Evolutionary conservation across 37 sponge, comb jelly and placozoan species (phyloP).

Genomic region (Eunapius fragilis): DNA sequence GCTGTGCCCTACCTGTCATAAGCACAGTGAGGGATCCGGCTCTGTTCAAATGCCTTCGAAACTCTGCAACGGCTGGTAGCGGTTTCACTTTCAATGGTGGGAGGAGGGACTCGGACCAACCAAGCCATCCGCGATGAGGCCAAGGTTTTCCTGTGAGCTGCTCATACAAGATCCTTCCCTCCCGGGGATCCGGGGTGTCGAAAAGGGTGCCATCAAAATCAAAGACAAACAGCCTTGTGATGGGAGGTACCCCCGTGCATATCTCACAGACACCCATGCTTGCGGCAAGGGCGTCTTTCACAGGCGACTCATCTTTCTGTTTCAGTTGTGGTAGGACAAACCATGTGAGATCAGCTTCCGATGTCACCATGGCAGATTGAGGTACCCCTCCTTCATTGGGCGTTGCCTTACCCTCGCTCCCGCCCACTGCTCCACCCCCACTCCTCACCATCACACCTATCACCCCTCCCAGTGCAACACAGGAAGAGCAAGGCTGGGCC

Average conservation of each 20-base stretch:
- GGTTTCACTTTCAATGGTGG: constrained; percentile 71
- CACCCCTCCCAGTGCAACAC: constrained; percentile 40
- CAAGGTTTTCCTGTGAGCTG: constrained; percentile 60
- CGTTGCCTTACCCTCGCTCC: background rate
- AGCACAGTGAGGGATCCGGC: constrained; percentile 70
- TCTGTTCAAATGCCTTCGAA: constrained; percentile 28
- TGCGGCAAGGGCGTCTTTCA: background rate
- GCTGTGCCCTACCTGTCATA: constrained; percentile 69
- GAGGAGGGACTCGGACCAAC: constrained; percentile 74
- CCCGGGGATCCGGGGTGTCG: constrained; percentile 55
- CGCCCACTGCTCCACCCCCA: background rate
- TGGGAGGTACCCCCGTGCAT: constrained; percentile 47
- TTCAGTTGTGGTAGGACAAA: constrained; percentile 13
- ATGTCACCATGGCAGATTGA: background rate
- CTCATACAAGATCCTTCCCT: constrained; percentile 70
- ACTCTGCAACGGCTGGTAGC: constrained; percentile 79
- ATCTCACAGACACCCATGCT: constrained; percentile 15
- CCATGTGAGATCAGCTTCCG: background rate
- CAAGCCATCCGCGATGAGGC: constrained; percentile 73
- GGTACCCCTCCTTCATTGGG: background rate
- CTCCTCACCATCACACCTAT: constrained; percentile 49
- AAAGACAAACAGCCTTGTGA: constrained; percentile 76
- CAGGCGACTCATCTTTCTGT: background rate
- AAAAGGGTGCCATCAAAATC: constrained; percentile 92
- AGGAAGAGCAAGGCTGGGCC: background rate